These are phyloP conservation scores for Abrostola tripartita DNA, from an alignment of 2,888 invertebrate genomes.

Conservation along the genomic window DNA sequence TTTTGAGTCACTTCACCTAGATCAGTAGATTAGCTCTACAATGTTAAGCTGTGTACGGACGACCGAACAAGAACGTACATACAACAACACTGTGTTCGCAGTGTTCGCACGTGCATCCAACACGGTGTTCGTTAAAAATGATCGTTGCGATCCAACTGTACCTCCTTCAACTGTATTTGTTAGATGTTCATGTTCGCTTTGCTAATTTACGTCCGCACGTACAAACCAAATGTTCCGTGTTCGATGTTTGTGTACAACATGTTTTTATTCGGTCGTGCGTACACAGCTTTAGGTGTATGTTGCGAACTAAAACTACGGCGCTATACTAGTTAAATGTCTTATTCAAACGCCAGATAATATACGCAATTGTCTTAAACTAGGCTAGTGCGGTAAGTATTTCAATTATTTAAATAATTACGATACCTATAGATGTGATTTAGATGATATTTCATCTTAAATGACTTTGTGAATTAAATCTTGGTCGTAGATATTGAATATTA, in stretches of 20 bases:
- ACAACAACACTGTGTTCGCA: too few relatives aligned
- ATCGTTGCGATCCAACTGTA: too few relatives aligned
- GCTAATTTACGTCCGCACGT: too few relatives aligned
- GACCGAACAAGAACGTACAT: too few relatives aligned
- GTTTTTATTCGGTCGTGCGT: too few relatives aligned
- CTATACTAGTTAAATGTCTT: constrained; percentile 30
- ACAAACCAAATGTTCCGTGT: too few relatives aligned
- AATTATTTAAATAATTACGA: constrained; percentile 24
- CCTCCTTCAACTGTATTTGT: too few relatives aligned
- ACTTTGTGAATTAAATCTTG: background rate
- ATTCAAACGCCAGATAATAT: constrained; percentile 27
- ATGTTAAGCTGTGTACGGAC: too few relatives aligned
- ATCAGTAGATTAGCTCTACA: background rate
- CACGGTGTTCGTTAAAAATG: too few relatives aligned
- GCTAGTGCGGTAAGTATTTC: background rate
- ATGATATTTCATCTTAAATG: constrained; percentile 6
- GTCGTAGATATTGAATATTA: background rate
- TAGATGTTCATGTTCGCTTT: too few relatives aligned
- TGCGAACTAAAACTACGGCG: constrained; percentile 11
- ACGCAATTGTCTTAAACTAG: constrained; percentile 8
- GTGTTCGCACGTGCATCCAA: too few relatives aligned
- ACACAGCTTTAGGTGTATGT: background rate
- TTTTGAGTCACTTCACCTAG: background rate
- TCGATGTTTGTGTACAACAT: too few relatives aligned
- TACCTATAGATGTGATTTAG: constrained; percentile 25